A percentile compares a stretch with the other conserved stretches of the same genome.
phyloP scores from a whole-genome alignment of 1,140 invertebrate species.

The Apis cerana region DNA sequence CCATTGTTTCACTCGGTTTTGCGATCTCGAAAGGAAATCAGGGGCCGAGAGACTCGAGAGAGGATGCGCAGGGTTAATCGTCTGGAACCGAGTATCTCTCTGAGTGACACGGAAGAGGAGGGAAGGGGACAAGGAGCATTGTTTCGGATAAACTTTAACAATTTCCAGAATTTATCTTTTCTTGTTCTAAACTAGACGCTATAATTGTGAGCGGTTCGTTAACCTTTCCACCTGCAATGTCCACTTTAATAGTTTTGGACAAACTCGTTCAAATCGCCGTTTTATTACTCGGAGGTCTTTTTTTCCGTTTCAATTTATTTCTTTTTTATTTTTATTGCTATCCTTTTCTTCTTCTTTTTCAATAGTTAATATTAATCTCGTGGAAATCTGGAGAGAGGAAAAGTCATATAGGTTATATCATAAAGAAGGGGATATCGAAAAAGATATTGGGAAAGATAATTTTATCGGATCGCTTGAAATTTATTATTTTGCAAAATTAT shows the following conservation, averaged over 20 bases:
- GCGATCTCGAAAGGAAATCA: constrained; percentile 36
- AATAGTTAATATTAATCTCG: too few species aligned
- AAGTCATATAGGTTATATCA: too few species aligned
- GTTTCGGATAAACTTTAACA: not conserved
- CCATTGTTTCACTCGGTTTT: constrained; percentile 36
- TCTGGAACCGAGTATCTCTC: constrained; percentile 21
- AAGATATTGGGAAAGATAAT: too few species aligned
- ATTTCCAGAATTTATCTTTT: not conserved
- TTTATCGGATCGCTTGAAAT: too few species aligned
- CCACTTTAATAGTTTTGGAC: not conserved
- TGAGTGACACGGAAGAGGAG: not conserved
- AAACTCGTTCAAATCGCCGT: too few species aligned
- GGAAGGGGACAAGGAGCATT: not conserved
- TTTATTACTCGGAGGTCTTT: too few species aligned
- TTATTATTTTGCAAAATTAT: too few species aligned
- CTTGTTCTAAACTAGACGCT: not conserved
- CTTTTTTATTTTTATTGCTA: too few species aligned
- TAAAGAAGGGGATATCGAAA: too few species aligned
- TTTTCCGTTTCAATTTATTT: too few species aligned
- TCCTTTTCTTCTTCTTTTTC: too few species aligned
- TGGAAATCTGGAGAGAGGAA: too few species aligned
- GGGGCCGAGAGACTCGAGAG: constrained; percentile 16
- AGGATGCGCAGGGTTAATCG: constrained; percentile 41
- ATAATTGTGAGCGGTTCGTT: not conserved
- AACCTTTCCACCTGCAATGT: not conserved